Base-by-base conservation (phyloP, 64 coral and sea anemone genomes). In the Actinia equina region DNA sequence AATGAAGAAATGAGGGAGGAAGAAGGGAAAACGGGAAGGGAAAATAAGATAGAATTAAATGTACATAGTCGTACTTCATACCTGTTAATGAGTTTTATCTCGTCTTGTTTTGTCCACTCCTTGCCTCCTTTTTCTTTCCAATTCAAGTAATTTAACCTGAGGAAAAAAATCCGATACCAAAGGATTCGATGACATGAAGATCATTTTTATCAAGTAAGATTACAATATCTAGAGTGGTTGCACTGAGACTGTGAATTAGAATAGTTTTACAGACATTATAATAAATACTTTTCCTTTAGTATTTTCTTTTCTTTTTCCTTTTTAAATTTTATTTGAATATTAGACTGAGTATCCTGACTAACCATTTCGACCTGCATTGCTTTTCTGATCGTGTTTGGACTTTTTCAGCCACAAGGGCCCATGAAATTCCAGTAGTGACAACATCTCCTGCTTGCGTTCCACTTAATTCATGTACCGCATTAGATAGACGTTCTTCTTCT, bases 361-460 rank as follows among this genome's bases (percentile, higher is more conserved):
- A 99, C 97, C 97, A 99, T 93, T 99, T 99, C 17, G 97, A 99
- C 17, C 97, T 87, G 57, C 97, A 99, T 27, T 99, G 97, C 89
- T 99, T 99, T 77, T 99, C 97, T 71, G 97, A 99, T 86, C 97
- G 86, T 76, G 90, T 95, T 37, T 93, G 90, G 6, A 99, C 97
- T 58, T 67, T 85, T 18, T 92, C 77, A 22, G 97, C 97, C 7
- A 99, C 93, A 76, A 79, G 59, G 22, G 97, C 87, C 97, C 97
- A 99, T 3, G 93, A 95, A 53, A 99, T 89, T 3, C 97, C 97
- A 42, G 88, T 88, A 15, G 93, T 99, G 7, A 99, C 89, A 51
- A 86, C 87, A 22, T 99, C 97, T 10, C 93, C 91, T 61, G 93
- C 69, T 5, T 82, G 63, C 22, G 88, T 88, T 23, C 91, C 91